Base-by-base conservation (phyloP, 1,140 invertebrate species). In the Sarcophaga bullata region DNA sequence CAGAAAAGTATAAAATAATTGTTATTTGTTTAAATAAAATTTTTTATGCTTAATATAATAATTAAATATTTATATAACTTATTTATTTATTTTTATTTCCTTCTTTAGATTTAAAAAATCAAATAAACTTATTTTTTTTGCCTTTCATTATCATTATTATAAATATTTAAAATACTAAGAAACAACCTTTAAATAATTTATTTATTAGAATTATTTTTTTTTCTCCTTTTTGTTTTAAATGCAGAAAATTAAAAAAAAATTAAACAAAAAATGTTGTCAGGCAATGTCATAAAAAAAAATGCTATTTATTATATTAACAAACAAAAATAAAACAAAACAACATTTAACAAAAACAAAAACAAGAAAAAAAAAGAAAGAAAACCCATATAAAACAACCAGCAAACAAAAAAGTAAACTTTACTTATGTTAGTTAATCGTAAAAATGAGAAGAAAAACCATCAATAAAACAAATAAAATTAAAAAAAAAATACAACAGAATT, bases 361-460 rank as follows among this genome's bases (percentile, higher is more conserved):
- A 82, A 78, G 62, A 82, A 82, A 81, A 48, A 81, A n/a, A 50
- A 54, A 82, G 25, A 76, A 54, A 17, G 37, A 72, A 25, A 81
- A 73, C 25, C 25, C 46, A 75, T 9, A 81, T 47, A 72, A 48
- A 81, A 82, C 68, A 82, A 80, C 15, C 58, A 73, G 48, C 75
- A 78, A 37, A 52, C 47, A 82, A 75, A 17, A 72, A 73, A 80
- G 52, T 47, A 80, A 78, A 80, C 37, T 78, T 78, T 58, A 82
- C 52, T 82, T 62, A 82, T 68, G 52, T 68, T 80, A 62, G 49
- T 75, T 82, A 82, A 78, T 76, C 50, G 73, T 73, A 80, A 80
- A 72, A 78, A 82, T 78, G 49, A 72, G 46, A 83, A 37, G 15
- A 83, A 83, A 83, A 80, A 83, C 58, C 58, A 72, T 72, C 62